Evolutionary conservation across 2,797 vertebrate genomes (phyloP), one percentile per base, ranked within the genome.

Genomic region (Pipistrellus kuhlii): DNA sequence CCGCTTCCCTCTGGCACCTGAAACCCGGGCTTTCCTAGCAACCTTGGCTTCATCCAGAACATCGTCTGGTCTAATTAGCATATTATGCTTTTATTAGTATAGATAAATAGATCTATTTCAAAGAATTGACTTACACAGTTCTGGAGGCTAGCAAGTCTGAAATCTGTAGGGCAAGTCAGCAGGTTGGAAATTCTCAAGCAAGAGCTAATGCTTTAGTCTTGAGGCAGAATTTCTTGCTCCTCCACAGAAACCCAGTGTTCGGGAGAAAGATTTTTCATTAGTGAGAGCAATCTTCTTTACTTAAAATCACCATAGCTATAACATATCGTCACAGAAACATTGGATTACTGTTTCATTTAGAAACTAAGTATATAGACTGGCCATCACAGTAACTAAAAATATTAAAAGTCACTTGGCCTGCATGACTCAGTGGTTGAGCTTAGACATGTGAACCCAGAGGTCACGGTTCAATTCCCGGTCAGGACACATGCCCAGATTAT

Each of bases 221-320:
- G 48, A 90, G 35, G 55, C 72, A 73, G 32, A 59, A 75, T 64
- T 85, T 82, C 73, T 93, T 91, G 64, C 78, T 88, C 41, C n/a
- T 81, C 78, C 18, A 30, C 17, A 13, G 66, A 88, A 75, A 35
- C 9, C 88, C 62, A 68, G 32, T 32, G 68, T 87, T 85, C 46
- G 30, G 35, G 69, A 12, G n/a, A 44, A 41, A 57, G 18, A 9
- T 44, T 8, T 13, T 87, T 55, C 32, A 25, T 6, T 35, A 38
- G 30, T 86, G 81, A 73, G n/a, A 15, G 13, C 30, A 41, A 86
- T 48, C 48, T 30, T 23, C 23, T 84, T 44, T 27, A 59, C 41
- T 73, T 75, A 17, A 66, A 87, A 32, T n/a, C 44, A 55, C n/a
- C 51, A 48, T 41, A 30, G 62, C 35, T 51, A 59, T 66, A 84